Conservation (phyloP, 2,888 invertebrate genomes). For the Erannis defoliaria region DNA sequence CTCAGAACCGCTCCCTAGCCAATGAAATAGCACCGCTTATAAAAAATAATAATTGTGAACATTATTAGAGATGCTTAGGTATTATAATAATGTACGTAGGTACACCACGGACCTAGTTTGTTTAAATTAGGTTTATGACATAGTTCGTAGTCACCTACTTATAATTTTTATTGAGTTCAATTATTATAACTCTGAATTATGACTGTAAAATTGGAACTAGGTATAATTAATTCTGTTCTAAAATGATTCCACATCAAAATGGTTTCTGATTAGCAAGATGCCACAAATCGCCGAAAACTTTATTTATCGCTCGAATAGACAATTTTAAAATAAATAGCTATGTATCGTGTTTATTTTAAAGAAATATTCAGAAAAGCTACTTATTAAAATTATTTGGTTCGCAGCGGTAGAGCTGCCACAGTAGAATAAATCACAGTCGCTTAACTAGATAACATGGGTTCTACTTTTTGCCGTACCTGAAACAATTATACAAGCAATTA, state of each 20-base stretch:
- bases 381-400: constrained; percentile 34
- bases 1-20: too few species aligned
- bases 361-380: constrained; percentile 21
- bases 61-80: too few species aligned
- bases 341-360: too few species aligned
- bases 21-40: too few species aligned
- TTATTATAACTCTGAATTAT: too few species aligned
- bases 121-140: not conserved
- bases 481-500: constrained; percentile 15
- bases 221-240: not conserved
- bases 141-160: too few species aligned
- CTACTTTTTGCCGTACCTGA: constrained; percentile 36
- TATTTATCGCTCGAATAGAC: too few species aligned
- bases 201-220: too few species aligned
- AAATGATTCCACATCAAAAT: not conserved
- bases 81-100: too few species aligned
- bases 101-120: too few species aligned
- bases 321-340: not conserved
- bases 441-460: not conserved
- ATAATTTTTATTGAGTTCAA: too few species aligned
- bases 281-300: not conserved
- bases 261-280: not conserved
- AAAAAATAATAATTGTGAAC: too few species aligned
- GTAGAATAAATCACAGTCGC: constrained; percentile 31
- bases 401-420: constrained; percentile 20